Conservation (phyloP, 2,888 invertebrate genomes). For the Spodoptera littoralis region DNA sequence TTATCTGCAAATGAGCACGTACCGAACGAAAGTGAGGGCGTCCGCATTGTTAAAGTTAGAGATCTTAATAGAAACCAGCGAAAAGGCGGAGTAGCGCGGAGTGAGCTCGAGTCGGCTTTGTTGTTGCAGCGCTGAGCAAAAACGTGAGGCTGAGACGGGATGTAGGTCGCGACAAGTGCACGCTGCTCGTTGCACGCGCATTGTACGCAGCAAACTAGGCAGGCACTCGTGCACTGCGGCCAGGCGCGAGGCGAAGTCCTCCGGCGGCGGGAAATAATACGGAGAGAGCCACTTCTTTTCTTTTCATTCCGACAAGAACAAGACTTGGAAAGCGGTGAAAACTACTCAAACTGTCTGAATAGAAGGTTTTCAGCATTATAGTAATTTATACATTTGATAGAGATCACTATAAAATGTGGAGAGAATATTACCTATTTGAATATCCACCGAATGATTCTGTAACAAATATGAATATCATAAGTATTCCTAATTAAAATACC, state of each 20-base stretch:
- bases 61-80: conserved; percentile 83
- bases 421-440: too few relatives aligned
- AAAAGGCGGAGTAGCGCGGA: conserved; percentile 70
- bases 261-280: conserved; percentile 9
- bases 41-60: conserved; percentile 81
- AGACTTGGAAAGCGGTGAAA: neutral
- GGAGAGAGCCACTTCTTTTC: conserved; percentile 4
- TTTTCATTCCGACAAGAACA: conserved; percentile 1
- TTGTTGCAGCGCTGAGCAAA: conserved; percentile 73
- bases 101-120: conserved; percentile 62
- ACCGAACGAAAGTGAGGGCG: conserved; percentile 84
- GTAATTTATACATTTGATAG: too few relatives aligned
- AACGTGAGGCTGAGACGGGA: conserved; percentile 75
- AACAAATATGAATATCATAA: too few relatives aligned
- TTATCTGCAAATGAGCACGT: conserved; percentile 73
- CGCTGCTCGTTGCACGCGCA: conserved; percentile 62
- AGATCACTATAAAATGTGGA: too few relatives aligned
- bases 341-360: neutral
- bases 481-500: too few relatives aligned
- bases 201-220: conserved; percentile 38
- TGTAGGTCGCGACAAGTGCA: conserved; percentile 85
- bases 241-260: conserved; percentile 17
- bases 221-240: conserved; percentile 13
- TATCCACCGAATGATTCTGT: too few relatives aligned
- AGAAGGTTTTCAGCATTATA: too few relatives aligned